These are phyloP conservation scores for Holothuria scabra DNA, from an alignment of 53 echinoderm and acorn worm species.

Conservation along the genomic window DNA sequence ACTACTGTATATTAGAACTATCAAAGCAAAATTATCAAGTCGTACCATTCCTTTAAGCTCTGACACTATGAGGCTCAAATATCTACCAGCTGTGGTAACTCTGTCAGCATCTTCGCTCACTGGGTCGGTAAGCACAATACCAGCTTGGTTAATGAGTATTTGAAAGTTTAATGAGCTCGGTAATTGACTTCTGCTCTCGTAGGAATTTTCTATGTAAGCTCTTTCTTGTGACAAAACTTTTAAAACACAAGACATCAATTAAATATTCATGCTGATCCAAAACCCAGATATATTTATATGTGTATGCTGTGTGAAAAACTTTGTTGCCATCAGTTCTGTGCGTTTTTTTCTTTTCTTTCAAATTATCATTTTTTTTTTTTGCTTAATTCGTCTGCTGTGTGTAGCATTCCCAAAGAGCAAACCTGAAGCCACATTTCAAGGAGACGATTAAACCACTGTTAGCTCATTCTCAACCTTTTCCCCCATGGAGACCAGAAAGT, in stretches of 20 bases:
- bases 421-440: too few species aligned
- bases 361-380: not conserved
- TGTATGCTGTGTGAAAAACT: constrained; percentile 41
- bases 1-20: too few species aligned
- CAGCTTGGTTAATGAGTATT: constrained; percentile 47
- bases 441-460: too few species aligned
- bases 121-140: constrained; percentile 38
- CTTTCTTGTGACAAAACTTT: not conserved
- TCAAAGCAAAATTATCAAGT: too few species aligned
- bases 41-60: too few species aligned
- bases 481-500: not conserved
- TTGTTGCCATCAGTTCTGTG: constrained; percentile 11
- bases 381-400: not conserved
- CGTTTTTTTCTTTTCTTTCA: not conserved
- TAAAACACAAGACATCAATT: constrained; percentile 15
- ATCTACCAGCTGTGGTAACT: constrained; percentile 20
- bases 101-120: constrained; percentile 1
- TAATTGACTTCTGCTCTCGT: constrained; percentile 36
- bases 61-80: not conserved
- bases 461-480: too few species aligned
- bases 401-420: too few species aligned
- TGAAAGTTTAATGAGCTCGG: constrained; percentile 45
- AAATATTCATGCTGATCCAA: constrained; percentile 41
- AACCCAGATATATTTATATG: constrained; percentile 21
- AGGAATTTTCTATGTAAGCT: constrained; percentile 28